Percentiles rank a stretch among this genome's conserved stretches.
phyloP scores from a whole-genome alignment of 2,888 invertebrate species.

The Carpatolechia fugitivella region DNA sequence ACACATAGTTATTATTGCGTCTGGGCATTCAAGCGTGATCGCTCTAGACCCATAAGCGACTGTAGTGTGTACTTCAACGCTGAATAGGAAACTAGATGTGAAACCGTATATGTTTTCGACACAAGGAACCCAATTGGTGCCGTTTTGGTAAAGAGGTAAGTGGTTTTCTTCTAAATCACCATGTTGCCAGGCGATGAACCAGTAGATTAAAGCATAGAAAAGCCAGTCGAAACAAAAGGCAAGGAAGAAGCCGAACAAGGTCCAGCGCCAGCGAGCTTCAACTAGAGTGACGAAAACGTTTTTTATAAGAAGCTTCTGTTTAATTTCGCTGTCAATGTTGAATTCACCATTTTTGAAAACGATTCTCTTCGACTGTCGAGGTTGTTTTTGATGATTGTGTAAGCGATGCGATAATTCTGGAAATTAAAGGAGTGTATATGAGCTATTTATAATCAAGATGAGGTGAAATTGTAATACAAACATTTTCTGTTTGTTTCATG shows the following conservation, averaged over 20 bases:
- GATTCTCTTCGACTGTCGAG: constrained; percentile 67
- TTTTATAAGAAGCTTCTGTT: constrained; percentile 79
- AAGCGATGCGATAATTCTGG: constrained; percentile 28
- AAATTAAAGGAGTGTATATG: neutral
- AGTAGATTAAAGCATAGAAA: constrained; percentile 93
- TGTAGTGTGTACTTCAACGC: constrained; percentile 97
- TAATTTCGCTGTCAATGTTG: constrained; percentile 83
- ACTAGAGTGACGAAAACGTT: constrained; percentile 91
- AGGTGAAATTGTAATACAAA: no score
- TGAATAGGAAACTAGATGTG: constrained; percentile 95
- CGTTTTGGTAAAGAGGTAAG: constrained; percentile 74
- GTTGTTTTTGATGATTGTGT: constrained; percentile 10
- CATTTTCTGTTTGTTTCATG: no score
- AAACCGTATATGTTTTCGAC: constrained; percentile 92
- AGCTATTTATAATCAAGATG: neutral
- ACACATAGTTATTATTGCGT: constrained; percentile 96
- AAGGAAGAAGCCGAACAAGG: constrained; percentile 89
- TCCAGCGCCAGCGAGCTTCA: constrained; percentile 95
- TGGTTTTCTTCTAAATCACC: constrained; percentile 89
- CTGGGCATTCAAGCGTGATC: constrained; percentile 95
- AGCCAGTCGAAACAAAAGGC: constrained; percentile 94
- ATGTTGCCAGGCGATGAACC: constrained; percentile 92
- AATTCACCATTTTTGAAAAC: constrained; percentile 93
- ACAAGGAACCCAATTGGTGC: constrained; percentile 88
- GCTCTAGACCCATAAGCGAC: constrained; percentile 92